Evolutionary conservation across 2,888 invertebrate genomes (phyloP).

Genomic region (Liodrosophila aerea): DNA sequence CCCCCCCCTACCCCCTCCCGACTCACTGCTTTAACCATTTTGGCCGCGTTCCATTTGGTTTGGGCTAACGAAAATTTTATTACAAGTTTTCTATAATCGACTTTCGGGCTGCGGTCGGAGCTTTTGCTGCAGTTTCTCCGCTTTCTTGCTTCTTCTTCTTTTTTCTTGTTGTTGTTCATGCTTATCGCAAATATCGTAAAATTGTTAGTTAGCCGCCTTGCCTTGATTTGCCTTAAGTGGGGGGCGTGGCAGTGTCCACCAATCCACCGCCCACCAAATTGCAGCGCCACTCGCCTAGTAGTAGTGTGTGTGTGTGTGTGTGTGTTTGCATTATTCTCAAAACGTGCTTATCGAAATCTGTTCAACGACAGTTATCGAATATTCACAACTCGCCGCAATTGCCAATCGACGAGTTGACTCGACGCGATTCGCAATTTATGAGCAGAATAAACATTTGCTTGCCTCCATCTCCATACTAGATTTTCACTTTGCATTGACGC

Average conservation of each 20-base stretch:
- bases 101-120: conserved; percentile 58
- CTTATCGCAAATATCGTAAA: conserved; percentile 61
- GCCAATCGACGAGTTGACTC: not conserved
- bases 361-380: conserved; percentile 23
- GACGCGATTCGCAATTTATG: not conserved
- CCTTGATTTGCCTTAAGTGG: not conserved
- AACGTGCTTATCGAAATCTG: conserved; percentile 30
- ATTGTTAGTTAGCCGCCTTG: conserved; percentile 30
- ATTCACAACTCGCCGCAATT: conserved; percentile 8
- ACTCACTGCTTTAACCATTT: not conserved
- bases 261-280: not conserved
- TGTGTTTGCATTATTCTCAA: conserved; percentile 1
- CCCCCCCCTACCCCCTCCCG: not conserved
- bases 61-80: conserved; percentile 71
- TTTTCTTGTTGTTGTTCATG: not conserved
- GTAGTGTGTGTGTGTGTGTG: not conserved
- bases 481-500: too few species aligned
- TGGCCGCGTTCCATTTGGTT: conserved; percentile 55
- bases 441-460: too few species aligned
- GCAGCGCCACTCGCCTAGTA: not conserved
- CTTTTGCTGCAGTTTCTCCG: conserved; percentile 34
- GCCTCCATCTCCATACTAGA: too few species aligned
- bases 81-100: conserved; percentile 76
- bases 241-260: conserved; percentile 8
- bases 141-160: conserved; percentile 7